Percentiles rank a stretch among this genome's conserved stretches.
These are phyloP conservation scores for Dipodomys stephensi DNA, from an alignment of 2,113 vertebrate genomes.

Conservation along the genomic window DNA sequence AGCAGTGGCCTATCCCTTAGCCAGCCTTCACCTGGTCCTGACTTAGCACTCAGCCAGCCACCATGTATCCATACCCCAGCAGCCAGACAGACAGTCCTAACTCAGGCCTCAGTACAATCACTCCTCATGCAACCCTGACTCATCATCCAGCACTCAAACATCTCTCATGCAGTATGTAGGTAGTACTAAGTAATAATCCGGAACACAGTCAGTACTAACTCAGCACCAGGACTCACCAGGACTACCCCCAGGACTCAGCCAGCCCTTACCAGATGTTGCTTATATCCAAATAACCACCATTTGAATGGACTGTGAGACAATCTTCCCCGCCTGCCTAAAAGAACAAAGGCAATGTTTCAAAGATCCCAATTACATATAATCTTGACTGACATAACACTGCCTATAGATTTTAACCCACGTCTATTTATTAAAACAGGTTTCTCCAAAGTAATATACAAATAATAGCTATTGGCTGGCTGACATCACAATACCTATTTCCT, in stretches of 20 bases:
- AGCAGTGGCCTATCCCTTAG: too few relatives aligned
- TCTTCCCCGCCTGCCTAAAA: background rate
- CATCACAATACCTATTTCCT: background rate
- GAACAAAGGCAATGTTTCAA: background rate
- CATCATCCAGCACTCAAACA: too few relatives aligned
- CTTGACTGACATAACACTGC: background rate
- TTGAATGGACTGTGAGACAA: fast-evolving
- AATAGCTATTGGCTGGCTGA: background rate
- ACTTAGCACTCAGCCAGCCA: too few relatives aligned
- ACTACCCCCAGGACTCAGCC: background rate
- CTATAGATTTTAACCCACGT: background rate
- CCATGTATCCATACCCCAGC: too few relatives aligned
- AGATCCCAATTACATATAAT: background rate
- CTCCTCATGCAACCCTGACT: too few relatives aligned
- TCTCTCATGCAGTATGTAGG: too few relatives aligned
- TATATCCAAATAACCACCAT: background rate
- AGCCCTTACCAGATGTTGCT: background rate
- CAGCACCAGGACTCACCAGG: background rate
- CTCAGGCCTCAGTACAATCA: too few relatives aligned
- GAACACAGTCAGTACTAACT: background rate
- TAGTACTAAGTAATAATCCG: background rate
- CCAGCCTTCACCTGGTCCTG: too few relatives aligned
- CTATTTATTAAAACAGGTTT: conserved; percentile 1
- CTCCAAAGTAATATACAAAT: background rate
- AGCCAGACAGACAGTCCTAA: too few relatives aligned